Evolutionary conservation across 2,797 vertebrate species (phyloP).

Genomic region (Oceanodroma leucorhoa): DNA sequence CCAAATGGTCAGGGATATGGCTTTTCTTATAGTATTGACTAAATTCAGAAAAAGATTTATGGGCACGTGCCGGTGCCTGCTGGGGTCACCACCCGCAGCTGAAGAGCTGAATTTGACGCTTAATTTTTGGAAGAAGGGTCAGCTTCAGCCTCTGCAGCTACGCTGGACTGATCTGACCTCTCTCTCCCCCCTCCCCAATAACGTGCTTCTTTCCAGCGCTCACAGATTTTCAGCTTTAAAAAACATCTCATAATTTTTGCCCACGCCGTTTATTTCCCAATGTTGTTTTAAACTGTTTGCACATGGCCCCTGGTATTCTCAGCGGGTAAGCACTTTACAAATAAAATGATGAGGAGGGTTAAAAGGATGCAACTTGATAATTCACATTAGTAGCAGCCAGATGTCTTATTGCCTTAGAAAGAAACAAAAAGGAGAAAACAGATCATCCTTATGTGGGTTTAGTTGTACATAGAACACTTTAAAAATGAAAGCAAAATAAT

Average conservation of each 20-base stretch:
- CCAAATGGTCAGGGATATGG: accelerated
- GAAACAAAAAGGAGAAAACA: constrained; percentile 22
- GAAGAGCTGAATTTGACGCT: not conserved
- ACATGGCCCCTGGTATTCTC: constrained; percentile 54
- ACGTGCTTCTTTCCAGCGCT: not conserved
- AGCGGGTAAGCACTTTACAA: constrained; percentile 52
- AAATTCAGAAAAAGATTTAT: not conserved
- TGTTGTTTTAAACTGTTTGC: constrained; percentile 41
- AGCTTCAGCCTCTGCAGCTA: not conserved
- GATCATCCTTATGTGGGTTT: constrained; percentile 24
- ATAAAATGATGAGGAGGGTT: constrained; percentile 53
- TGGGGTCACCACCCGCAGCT: not conserved
- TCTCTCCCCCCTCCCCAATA: not conserved
- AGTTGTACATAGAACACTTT: constrained; percentile 24
- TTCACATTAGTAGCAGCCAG: constrained; percentile 43
- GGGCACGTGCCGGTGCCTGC: not conserved
- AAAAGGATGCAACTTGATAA: constrained; percentile 53
- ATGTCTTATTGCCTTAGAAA: constrained; percentile 64
- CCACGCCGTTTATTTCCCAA: not conserved
- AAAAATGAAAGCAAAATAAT: constrained; percentile 48
- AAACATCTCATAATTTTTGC: not conserved
- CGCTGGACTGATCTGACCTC: not conserved
- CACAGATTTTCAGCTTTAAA: not conserved
- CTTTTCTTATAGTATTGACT: not conserved
- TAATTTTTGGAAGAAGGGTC: not conserved